Evolutionary conservation across 2,797 vertebrate species (phyloP), one percentile per base, ranked within the genome.

Genomic region (Aplochiton taeniatus): DNA sequence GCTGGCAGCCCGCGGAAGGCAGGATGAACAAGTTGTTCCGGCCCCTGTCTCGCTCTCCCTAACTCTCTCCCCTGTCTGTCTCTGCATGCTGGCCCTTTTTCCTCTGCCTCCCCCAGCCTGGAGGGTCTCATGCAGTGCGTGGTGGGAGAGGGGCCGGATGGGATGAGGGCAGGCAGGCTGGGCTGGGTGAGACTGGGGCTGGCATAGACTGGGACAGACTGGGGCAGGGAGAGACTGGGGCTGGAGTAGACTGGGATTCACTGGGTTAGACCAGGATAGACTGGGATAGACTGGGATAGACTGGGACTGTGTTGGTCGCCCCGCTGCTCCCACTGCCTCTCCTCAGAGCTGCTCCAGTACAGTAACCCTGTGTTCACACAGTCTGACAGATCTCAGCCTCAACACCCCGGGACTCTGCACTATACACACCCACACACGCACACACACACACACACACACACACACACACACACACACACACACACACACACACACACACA

Each of bases 381-480:
- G 85, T 87, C 87, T 86, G 86, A 89, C 86, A 88, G 86, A 88
- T 88, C 87, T 89, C 83, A 81, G 86, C 81, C 85, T 82, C 82
- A 78, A 85, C 81, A 83, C 85, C 80, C 66, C 6, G 75, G 80
- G 84, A 85, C 70, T 80, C 83, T 65, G 76, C 77, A 46, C 77
- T 75, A 64, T 62, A 72, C 63, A 64, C 84, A 80, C 81, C 84
- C 74, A 84, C 31, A 31, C 31, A 31, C 31, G 79, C 78, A 83
- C 79, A 72, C 71, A 72, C 74, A 82, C 77, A 82, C 81, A 78
- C 73, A 80, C 78, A 81, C 14, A 16, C 20, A 18, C 10, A 11
- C 50, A 41, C 31, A 42, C 13, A 83, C 79, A 72, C 71, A 72
- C 74, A 82, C 77, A 82, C 81, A 78, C 73, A 80, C 78, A 81